Evolutionary conservation across 2,888 invertebrate species (phyloP).

Genomic region (Aethes cnicana): DNA sequence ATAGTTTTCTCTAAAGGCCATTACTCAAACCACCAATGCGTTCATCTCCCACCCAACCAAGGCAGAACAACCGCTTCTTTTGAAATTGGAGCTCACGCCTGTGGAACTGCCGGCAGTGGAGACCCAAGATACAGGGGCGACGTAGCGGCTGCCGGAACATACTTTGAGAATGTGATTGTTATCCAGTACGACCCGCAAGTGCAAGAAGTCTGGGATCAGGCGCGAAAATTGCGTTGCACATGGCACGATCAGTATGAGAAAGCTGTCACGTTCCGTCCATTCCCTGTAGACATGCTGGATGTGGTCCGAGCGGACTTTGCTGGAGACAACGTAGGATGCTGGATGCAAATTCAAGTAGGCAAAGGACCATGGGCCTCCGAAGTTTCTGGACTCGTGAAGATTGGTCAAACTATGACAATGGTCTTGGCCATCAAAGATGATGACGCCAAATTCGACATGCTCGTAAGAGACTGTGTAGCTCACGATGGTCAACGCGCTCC

Average conservation of each 20-base stretch:
- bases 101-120: conserved; percentile 95
- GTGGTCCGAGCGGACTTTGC: conserved; percentile 97
- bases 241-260: conserved; percentile 98
- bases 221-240: conserved; percentile 93
- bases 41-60: conserved; percentile 93
- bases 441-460: conserved; percentile 97
- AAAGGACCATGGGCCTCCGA: conserved; percentile 98
- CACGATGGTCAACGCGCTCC: conserved; percentile 97
- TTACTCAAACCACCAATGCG: conserved; percentile 95
- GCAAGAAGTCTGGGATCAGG: conserved; percentile 98
- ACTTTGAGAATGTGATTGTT: conserved; percentile 96
- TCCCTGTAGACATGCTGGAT: conserved; percentile 97
- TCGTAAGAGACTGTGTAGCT: conserved; percentile 96
- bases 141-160: conserved; percentile 94
- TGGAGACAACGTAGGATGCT: conserved; percentile 97
- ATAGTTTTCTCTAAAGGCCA: conserved; percentile 97
- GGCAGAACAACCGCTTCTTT: conserved; percentile 94
- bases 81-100: conserved; percentile 94
- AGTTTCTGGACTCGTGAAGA: conserved; percentile 96
- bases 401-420: conserved; percentile 98
- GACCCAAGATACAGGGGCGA: conserved; percentile 96
- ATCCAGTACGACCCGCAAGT: conserved; percentile 96
- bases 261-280: conserved; percentile 95
- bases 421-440: conserved; percentile 97
- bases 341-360: conserved; percentile 98